Evolutionary conservation across 2,797 vertebrate species (phyloP), one percentile per base, ranked within the genome.

Genomic region (Acanthornis magna): DNA sequence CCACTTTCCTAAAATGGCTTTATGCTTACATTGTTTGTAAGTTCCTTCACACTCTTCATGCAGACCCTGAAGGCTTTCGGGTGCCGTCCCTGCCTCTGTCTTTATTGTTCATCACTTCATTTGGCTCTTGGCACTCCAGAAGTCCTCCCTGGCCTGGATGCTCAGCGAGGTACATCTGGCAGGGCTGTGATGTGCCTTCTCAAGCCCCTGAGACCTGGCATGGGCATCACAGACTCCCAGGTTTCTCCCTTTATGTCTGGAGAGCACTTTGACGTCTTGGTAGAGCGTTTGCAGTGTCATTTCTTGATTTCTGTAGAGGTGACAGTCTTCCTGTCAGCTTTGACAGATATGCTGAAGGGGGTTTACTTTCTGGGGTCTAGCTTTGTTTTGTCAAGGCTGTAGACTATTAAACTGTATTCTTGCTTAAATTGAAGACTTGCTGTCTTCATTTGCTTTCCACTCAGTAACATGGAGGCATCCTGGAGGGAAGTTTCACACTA

Each of bases 301-400:
- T 98, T 99, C 88, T 98, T 94, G 32, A 98, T 98, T 97, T 99
- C 98, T 5, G 96, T 97, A 5, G 98, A 99, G 13, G 98, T 98
- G 92, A 98, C 97, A 48, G 98, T 98, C 84, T 98, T 99, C 51
- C 98, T 97, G 23, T 98, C 98, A n/a, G 97, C 98, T 23, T 97
- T 98, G 10, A 98, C 98, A 7, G 91, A 96, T 11, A 97, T 98
- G 1, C 97, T 98, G 97, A 99, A 98, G 57, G 98, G 78, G 3
- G 98, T 97, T 71, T 98, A 97, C 26, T 93, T 96, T 25, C 87
- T 96, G 14, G 66, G 36, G 19, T 97, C 97, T 9, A 85, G 60
- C 96, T 98, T 97, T 97, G 98, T 94, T 68, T 98, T 98, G 77
- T 98, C 97, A 55, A 98, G 95, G 4, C 98, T 98, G 40, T 97